A percentile compares a stretch with the other conserved stretches of the same genome.
These are phyloP conservation scores for Ormyrus nitidulus DNA, from an alignment of 2,888 invertebrate species.

Conservation along the genomic window DNA sequence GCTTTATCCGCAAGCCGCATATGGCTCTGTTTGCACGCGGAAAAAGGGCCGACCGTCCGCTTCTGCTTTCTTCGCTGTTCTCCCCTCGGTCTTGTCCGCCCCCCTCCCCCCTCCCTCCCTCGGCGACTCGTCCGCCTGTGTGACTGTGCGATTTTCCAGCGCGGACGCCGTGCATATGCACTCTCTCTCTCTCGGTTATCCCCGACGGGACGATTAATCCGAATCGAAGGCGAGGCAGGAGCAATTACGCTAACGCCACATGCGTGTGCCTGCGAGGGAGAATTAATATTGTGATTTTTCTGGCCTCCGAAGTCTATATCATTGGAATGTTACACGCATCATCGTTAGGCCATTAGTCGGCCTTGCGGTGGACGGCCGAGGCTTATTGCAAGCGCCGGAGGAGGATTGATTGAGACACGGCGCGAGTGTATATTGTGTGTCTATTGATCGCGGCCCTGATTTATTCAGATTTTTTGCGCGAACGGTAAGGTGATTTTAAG, in stretches of 20 bases:
- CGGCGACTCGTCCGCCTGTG: not conserved
- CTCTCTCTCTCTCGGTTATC: not conserved
- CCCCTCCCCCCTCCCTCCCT: too few species aligned
- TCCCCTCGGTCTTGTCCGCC: too few species aligned
- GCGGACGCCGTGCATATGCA: too few species aligned
- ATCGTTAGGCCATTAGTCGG: constrained; percentile 17
- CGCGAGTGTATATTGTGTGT: too few species aligned
- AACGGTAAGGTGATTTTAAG: too few species aligned
- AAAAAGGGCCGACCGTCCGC: too few species aligned
- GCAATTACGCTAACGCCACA: constrained; percentile 28
- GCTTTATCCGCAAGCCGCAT: too few species aligned
- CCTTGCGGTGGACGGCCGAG: not conserved
- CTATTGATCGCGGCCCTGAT: too few species aligned
- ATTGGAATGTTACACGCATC: constrained; percentile 29
- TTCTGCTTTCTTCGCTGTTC: too few species aligned
- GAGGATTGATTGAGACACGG: constrained; percentile 19
- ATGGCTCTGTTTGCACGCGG: too few species aligned
- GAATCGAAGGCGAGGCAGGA: constrained; percentile 28
- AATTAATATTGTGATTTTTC: constrained; percentile 19
- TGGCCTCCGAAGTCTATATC: not conserved
- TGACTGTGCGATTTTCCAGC: constrained; percentile 10
- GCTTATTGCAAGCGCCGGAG: not conserved
- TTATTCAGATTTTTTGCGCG: not conserved
- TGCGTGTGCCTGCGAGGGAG: not conserved
- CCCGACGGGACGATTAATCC: constrained; percentile 35